Evolutionary conservation across 2,113 vertebrate genomes (phyloP), one percentile per base, ranked within the genome.

Genomic region (Paracyprichromis sp.): DNA sequence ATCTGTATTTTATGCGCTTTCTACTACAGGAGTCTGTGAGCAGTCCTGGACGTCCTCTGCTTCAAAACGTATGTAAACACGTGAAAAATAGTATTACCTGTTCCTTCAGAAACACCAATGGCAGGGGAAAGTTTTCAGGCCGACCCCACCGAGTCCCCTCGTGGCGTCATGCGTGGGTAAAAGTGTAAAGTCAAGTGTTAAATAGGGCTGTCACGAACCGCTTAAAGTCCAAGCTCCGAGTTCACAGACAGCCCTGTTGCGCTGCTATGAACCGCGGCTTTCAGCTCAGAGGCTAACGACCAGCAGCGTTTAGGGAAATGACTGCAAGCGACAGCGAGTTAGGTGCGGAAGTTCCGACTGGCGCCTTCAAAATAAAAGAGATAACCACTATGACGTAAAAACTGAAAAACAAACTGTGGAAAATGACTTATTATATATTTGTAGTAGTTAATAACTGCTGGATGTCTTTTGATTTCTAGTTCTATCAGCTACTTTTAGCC

Each of bases 301-400:
- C 86, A 61, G 61, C 87, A 84, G 86, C 24, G 73, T 80, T 50
- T 13, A 34, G 73, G 88, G 87, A 81, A 86, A 86, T 16, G 8
- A 4, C 4, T 3, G 61, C 4, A 93, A 80, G 7, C 1, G 0
- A 3, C 2, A 59, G 0, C 1, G 1, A 16, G 4, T 13, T 0
- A 45, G 16, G 6, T 2, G 12, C 2, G 3, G 21, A 3, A 19
- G 1, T 80, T 90, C 92, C 90, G 84, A 78, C 29, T n/a, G 0
- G 9, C 0, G 3, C 83, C 45, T 91, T 92, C 92, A 94, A 59
- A 94, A 91, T 94, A 94, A 94, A 90, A 71, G 2, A 24, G 2
- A 4, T 2, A 12, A 19, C 1, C 24, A 2, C 45, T 31, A 78
- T 12, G 24, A 76, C 19, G 14, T 29, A 71, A 24, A 24, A 71